Percentiles rank a stretch among this genome's conserved stretches.
Evolutionary conservation across 2,113 vertebrate species (phyloP).

Genomic region (Rallus limicola): DNA sequence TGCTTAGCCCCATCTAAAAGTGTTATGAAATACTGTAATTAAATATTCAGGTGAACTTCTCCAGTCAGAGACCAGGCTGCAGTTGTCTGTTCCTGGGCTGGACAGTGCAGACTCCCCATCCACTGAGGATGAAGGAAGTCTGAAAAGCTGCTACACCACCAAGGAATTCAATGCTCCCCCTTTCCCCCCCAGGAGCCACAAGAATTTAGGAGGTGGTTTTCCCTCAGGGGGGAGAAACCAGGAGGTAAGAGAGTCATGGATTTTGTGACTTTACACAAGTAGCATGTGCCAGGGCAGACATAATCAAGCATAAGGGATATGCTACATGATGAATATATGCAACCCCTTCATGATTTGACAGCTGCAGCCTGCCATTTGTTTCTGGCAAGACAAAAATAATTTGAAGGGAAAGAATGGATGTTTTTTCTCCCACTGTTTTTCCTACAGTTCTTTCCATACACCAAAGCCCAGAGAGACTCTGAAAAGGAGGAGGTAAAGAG

Average conservation of each 20-base stretch:
- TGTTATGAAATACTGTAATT: not conserved
- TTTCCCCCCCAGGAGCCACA: not conserved
- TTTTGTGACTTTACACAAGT: not conserved
- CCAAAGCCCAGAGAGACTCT: not conserved
- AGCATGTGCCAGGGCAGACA: not conserved
- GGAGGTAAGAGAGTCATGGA: not conserved
- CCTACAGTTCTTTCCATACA: not conserved
- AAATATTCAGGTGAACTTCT: not conserved
- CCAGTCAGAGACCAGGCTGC: not conserved
- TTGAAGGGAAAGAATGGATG: not conserved
- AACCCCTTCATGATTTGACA: not conserved
- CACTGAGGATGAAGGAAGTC: accelerated
- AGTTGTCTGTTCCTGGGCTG: not conserved
- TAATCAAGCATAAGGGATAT: not conserved
- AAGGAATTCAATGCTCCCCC: not conserved
- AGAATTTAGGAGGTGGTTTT: not conserved
- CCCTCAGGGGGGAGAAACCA: not conserved
- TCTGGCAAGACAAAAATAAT: not conserved
- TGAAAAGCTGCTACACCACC: not conserved
- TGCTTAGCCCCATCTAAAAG: not conserved
- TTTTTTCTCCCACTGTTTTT: not conserved
- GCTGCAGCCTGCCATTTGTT: not conserved
- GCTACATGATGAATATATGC: not conserved
- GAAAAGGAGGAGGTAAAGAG: not conserved
- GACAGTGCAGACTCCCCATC: accelerated